phyloP scores from a whole-genome alignment of 2,113 vertebrate genomes.

The Rhinolophus ferrumequinum region DNA sequence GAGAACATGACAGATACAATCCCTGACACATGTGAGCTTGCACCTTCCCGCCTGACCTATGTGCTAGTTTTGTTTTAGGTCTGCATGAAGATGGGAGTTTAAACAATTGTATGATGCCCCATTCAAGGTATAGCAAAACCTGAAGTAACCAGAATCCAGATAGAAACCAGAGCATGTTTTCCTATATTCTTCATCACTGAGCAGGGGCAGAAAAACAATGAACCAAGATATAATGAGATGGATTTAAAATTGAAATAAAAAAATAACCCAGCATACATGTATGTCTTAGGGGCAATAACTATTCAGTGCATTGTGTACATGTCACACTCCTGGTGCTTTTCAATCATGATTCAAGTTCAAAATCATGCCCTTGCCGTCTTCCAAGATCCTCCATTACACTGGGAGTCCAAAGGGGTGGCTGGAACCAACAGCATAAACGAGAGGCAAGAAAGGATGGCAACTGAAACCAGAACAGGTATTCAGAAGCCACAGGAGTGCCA shows the following conservation, averaged over 20 bases:
- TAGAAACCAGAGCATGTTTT: background rate
- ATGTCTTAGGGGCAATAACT: background rate
- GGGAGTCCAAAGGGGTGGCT: background rate
- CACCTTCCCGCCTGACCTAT: background rate
- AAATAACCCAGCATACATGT: background rate
- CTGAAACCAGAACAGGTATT: background rate
- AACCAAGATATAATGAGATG: background rate
- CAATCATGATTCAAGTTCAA: background rate
- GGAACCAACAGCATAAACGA: background rate
- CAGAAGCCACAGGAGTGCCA: background rate
- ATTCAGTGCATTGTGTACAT: background rate
- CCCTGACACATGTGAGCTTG: background rate
- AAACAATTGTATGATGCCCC: background rate
- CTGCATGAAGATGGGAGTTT: background rate
- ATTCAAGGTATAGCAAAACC: background rate
- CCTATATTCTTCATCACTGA: background rate
- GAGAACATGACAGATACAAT: background rate
- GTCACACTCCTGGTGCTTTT: background rate
- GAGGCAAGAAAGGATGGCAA: background rate
- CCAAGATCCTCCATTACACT: background rate
- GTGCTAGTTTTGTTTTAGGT: background rate
- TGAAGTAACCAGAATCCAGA: background rate
- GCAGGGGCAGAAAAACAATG: background rate
- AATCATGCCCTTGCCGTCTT: background rate
- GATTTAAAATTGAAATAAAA: slow-evolving; percentile 52